Base-by-base conservation (phyloP, 2,797 vertebrate genomes). In the Cuculus canorus region DNA sequence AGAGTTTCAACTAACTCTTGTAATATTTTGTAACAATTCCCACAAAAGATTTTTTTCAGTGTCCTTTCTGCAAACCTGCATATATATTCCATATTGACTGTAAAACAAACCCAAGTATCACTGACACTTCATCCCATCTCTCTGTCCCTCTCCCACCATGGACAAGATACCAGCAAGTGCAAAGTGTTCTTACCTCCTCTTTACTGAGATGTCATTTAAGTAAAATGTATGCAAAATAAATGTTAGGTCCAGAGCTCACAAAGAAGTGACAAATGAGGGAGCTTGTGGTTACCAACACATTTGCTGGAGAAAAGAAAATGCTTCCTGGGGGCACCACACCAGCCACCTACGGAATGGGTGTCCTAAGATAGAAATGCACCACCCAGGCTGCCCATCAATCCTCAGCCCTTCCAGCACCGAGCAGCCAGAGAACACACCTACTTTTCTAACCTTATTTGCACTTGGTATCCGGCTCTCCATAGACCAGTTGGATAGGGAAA, bases 291-390 rank as follows among this genome's bases (percentile, higher is more conserved):
- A 28, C 30, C 41, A 64, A 33, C 4, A 47, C 28, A 32, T 45
- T 66, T 90, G 28, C 66, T 68, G 25, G 48, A 59, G 32, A 57
- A 48, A 43, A 32, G 30, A 48, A 66, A 66, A 19, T 33, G 2
- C 17, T 16, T 66, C 18, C 30, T 33, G 17, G 9, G 27, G 33
- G 28, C 30, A 32, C 28, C 48, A 45, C 11, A n/a, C 5, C 37
- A 9, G 53, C 43, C 39, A 50, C 8, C 13, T 54, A 18, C 14
- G 5, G 23, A 39, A 22, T 0, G 0, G 52, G 45, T 59, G 17
- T 60, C 45, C 65, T 61, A 39, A 65, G 22, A 24, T 50, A 32
- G 47, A 65, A 66, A 37, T 23, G 14, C 33, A 24, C 83, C 39
- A 59, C 25, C 14, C 53, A 71, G 24, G 24, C 18, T 79, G 52